Percentiles rank a stretch among this genome's conserved stretches.
These are phyloP conservation scores for Polylopha cassiicola DNA, from an alignment of 2,888 invertebrate species.

Conservation along the genomic window DNA sequence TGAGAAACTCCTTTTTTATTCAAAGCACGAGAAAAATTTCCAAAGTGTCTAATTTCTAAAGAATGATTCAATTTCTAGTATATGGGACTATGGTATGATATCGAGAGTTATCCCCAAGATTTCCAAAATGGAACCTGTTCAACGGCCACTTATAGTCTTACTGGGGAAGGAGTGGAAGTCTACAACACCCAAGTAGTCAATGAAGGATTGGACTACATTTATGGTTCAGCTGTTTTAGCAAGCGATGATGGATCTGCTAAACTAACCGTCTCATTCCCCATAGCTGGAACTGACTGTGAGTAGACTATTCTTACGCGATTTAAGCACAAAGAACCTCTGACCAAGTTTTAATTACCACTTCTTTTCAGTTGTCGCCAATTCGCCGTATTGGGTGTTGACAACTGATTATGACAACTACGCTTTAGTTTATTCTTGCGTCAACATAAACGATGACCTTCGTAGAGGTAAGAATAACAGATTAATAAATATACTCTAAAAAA, in stretches of 20 bases:
- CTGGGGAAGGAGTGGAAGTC: slow-evolving; percentile 27
- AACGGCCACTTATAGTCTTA: slow-evolving; percentile 60
- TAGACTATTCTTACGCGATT: background rate
- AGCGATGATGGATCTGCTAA: slow-evolving; percentile 57
- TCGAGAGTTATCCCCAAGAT: slow-evolving; percentile 52
- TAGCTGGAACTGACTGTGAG: slow-evolving; percentile 38
- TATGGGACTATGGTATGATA: slow-evolving; percentile 78
- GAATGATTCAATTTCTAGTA: slow-evolving; percentile 62
- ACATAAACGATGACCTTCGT: slow-evolving; percentile 40
- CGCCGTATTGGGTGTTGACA: slow-evolving; percentile 78
- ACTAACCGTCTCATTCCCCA: slow-evolving; percentile 67
- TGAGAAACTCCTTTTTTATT: too few relatives aligned
- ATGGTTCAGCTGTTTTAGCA: slow-evolving; percentile 53
- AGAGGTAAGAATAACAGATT: slow-evolving; percentile 37
- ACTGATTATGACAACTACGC: slow-evolving; percentile 80
- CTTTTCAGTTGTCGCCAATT: slow-evolving; percentile 37
- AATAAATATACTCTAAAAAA: too few relatives aligned
- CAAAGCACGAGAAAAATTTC: too few relatives aligned
- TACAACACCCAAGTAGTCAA: slow-evolving; percentile 32
- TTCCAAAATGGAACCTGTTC: slow-evolving; percentile 77
- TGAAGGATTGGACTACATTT: slow-evolving; percentile 59
- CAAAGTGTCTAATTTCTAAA: too few relatives aligned
- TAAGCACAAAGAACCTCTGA: too few relatives aligned
- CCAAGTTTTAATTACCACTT: slow-evolving; percentile 6
- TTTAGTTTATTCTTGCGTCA: slow-evolving; percentile 79